phyloP scores from a whole-genome alignment of 64 coral and sea anemone species.

The Trachythela sp. region DNA sequence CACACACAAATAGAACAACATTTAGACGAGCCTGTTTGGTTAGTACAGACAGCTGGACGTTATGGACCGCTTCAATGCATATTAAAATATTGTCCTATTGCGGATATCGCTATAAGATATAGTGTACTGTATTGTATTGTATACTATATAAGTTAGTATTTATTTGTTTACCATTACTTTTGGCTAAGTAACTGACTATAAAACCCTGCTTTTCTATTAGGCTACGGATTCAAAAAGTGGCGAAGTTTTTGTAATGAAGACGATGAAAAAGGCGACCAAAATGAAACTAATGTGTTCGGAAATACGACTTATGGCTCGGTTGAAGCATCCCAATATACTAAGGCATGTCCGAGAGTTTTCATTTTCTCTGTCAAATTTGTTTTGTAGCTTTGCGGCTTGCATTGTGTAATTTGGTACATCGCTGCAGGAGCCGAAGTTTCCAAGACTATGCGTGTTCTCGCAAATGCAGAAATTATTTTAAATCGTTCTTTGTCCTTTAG shows the following conservation, averaged over 20 bases:
- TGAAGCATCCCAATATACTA: constrained; percentile 14
- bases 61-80: background rate
- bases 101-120: background rate
- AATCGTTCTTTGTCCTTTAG: background rate
- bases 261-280: background rate
- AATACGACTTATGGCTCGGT: constrained; percentile 6
- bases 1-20: background rate
- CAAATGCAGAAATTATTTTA: background rate
- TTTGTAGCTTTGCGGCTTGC: background rate
- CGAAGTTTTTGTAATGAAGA: background rate
- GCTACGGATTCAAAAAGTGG: background rate
- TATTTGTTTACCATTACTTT: background rate
- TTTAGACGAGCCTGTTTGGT: background rate
- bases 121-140: too few species aligned
- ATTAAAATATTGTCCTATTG: background rate
- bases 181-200: too few species aligned
- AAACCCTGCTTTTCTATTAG: background rate
- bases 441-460: background rate
- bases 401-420: background rate
- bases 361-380: background rate
- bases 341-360: background rate
- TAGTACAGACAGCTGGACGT: background rate
- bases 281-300: constrained; percentile 17
- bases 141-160: background rate
- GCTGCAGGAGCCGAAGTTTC: background rate